Conservation (phyloP, 1,140 invertebrate genomes). For the Ceratosolen solmsi region DNA sequence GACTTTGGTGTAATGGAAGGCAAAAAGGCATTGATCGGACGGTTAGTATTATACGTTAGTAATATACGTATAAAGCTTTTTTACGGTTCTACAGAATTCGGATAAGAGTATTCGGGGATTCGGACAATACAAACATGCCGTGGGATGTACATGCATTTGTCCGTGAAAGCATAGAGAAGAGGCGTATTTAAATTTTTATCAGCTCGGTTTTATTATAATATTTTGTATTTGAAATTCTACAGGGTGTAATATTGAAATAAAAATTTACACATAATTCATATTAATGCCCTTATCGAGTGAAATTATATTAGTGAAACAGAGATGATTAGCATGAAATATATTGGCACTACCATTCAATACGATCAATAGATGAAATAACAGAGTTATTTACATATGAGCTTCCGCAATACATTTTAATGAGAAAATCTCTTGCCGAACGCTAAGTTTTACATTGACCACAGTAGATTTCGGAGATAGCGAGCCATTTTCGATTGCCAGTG, state of each 20-base stretch:
- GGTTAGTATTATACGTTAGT: neutral
- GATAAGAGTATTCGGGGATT: neutral
- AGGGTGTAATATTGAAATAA: neutral
- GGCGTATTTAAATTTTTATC: conserved; percentile 15
- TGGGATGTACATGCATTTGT: neutral
- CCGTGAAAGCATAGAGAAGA: neutral
- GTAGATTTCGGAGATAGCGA: no score
- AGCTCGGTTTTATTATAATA: neutral
- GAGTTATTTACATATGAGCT: neutral
- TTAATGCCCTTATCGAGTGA: neutral
- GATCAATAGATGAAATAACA: neutral
- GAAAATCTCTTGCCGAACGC: neutral
- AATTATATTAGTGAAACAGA: neutral
- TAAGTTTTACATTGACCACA: neutral
- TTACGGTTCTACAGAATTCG: neutral
- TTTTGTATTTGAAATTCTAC: conserved; percentile 12
- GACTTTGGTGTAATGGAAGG: no score
- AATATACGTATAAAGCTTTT: neutral
- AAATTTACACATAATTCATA: conserved; percentile 10
- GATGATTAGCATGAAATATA: neutral
- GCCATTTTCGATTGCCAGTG: no score
- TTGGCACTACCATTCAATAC: neutral
- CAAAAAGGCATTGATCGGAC: neutral
- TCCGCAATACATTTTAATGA: neutral
- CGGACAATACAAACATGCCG: neutral